phyloP scores from a whole-genome alignment of 2,113 vertebrate species.

The Pagrus major region DNA sequence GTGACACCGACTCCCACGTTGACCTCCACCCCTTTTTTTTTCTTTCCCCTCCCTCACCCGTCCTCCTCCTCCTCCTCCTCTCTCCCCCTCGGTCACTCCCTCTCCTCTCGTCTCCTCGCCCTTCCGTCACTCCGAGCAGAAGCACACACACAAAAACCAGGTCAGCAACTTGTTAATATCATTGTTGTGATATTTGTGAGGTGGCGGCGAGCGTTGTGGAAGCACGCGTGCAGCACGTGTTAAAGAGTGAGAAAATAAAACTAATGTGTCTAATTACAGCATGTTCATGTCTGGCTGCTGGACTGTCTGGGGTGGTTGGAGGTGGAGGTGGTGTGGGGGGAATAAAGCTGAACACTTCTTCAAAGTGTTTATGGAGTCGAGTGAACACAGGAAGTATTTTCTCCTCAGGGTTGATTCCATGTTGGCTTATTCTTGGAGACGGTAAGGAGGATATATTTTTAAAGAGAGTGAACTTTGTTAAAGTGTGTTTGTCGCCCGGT shows the following conservation, averaged over 20 bases:
- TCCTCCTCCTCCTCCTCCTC: constrained; percentile 4
- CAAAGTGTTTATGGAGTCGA: constrained; percentile 37
- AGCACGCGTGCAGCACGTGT: constrained; percentile 38
- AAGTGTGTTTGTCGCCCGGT: constrained; percentile 1
- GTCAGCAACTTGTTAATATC: constrained; percentile 80
- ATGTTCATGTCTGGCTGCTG: constrained; percentile 20
- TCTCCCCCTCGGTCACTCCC: constrained; percentile 29
- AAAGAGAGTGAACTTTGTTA: constrained; percentile 23
- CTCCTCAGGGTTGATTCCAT: background rate
- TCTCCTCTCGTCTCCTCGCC: constrained; percentile 43
- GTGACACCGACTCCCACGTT: constrained; percentile 32
- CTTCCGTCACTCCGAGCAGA: constrained; percentile 63
- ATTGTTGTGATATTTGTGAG: constrained; percentile 72
- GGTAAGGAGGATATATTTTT: constrained; percentile 37
- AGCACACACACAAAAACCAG: constrained; percentile 73
- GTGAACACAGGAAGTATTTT: constrained; percentile 17
- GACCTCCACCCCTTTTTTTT: constrained; percentile 60
- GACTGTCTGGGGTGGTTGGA: background rate
- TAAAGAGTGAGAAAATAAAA: constrained; percentile 58
- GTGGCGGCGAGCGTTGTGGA: constrained; percentile 24
- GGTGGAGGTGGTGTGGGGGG: background rate
- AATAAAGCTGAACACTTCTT: constrained; percentile 22
- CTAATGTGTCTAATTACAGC: constrained; percentile 52
- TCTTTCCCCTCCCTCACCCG: constrained; percentile 16
- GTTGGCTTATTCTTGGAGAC: constrained; percentile 32